Evolutionary conservation across 1,140 invertebrate genomes (phyloP).

Genomic region (Coptotermes formosanus): DNA sequence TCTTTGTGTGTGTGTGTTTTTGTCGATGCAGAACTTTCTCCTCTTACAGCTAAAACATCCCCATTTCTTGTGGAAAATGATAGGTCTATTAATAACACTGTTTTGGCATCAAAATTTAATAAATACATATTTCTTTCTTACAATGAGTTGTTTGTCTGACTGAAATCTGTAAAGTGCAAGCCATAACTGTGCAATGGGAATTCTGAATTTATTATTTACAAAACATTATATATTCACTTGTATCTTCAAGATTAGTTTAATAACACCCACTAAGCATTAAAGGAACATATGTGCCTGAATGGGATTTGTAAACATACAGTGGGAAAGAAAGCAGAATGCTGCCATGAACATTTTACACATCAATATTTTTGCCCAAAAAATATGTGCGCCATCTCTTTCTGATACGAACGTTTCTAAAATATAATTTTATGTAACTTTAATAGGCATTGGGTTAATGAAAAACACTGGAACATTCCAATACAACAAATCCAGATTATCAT

Average conservation of each 20-base stretch:
- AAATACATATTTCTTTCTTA: too few species aligned
- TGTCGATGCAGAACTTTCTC: too few species aligned
- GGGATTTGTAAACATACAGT: neutral
- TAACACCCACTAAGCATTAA: neutral
- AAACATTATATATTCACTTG: neutral
- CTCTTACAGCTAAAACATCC: too few species aligned
- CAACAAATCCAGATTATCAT: neutral
- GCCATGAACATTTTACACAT: neutral
- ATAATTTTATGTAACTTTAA: neutral
- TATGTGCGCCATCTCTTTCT: neutral
- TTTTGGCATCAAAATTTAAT: too few species aligned
- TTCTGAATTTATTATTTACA: neutral
- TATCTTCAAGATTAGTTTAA: neutral
- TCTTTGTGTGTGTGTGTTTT: too few species aligned
- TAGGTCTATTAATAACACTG: too few species aligned
- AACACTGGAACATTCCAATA: neutral
- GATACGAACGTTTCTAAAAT: neutral
- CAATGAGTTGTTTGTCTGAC: neutral
- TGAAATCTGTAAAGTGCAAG: neutral
- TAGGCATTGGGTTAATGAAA: neutral
- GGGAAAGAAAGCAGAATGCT: neutral
- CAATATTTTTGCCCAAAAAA: neutral
- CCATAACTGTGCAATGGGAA: neutral
- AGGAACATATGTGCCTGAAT: too few species aligned
- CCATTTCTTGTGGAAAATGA: too few species aligned